phyloP scores from a whole-genome alignment of 2,888 invertebrate genomes.

The Pegoplata infirma region DNA sequence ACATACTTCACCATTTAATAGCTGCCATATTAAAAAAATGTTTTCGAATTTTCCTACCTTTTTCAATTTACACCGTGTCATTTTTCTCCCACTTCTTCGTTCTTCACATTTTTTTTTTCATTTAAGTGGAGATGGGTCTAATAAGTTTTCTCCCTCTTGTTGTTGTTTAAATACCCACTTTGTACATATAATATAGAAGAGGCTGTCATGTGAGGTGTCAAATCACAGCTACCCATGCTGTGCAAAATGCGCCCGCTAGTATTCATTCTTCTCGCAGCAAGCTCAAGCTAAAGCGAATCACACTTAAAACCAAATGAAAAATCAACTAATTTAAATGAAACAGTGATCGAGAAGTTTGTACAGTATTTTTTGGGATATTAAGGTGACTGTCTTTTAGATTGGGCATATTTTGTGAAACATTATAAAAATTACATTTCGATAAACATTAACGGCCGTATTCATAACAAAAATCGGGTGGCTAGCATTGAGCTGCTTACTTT shows the following conservation, averaged over 20 bases:
- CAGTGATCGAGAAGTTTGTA: constrained; percentile 37
- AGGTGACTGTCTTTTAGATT: no score
- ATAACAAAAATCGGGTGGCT: no score
- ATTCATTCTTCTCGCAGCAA: constrained; percentile 48
- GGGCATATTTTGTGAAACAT: no score
- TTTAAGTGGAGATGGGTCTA: constrained; percentile 21
- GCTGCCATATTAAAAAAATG: background rate
- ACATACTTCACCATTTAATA: constrained; percentile 42
- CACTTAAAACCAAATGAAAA: constrained; percentile 9
- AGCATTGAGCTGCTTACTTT: no score
- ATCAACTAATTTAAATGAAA: constrained; percentile 71
- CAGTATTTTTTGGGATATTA: background rate
- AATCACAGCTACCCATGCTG: constrained; percentile 79
- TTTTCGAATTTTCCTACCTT: background rate
- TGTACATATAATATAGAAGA: constrained; percentile 45
- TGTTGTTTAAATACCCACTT: constrained; percentile 1
- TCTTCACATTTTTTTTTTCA: no score
- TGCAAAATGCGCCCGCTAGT: constrained; percentile 63
- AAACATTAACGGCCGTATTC: no score
- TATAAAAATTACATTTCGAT: no score
- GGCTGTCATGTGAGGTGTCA: constrained; percentile 78
- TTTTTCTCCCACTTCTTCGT: background rate
- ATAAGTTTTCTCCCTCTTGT: constrained; percentile 26
- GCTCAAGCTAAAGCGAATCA: constrained; percentile 16
- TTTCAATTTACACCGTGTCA: background rate